Conservation (phyloP, 2,888 invertebrate genomes). For the Torymus tubicola region DNA sequence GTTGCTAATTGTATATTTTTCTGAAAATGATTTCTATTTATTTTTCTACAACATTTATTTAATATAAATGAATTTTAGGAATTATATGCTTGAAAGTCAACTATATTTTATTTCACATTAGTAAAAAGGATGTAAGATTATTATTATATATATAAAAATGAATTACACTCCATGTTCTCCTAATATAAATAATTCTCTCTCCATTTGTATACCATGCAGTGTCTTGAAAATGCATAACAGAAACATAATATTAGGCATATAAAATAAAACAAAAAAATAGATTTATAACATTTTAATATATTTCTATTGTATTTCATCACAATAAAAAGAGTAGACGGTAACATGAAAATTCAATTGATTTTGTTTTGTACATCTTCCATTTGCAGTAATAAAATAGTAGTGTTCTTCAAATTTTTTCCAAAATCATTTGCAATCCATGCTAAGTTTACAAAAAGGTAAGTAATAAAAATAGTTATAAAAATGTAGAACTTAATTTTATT, state of each 20-base stretch:
- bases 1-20: too few relatives aligned
- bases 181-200: constrained; percentile 16
- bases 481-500: too few relatives aligned
- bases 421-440: too few relatives aligned
- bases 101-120: not conserved
- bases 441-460: too few relatives aligned
- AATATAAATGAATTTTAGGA: too few relatives aligned
- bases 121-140: not conserved
- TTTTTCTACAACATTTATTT: not conserved
- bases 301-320: constrained; percentile 29
- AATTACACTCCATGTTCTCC: constrained; percentile 3
- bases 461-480: too few relatives aligned
- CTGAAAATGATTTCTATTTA: too few relatives aligned
- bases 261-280: constrained; percentile 1
- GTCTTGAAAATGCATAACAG: constrained; percentile 34
- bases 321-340: constrained; percentile 1
- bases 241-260: constrained; percentile 21
- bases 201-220: constrained; percentile 34
- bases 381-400: not conserved
- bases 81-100: not conserved
- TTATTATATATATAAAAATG: not conserved
- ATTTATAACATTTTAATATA: constrained; percentile 11
- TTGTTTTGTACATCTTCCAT: not conserved
- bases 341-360: not conserved
- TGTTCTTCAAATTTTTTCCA: not conserved